Evolutionary conservation across 2,113 vertebrate species (phyloP).

Genomic region (Percina caprodes): DNA sequence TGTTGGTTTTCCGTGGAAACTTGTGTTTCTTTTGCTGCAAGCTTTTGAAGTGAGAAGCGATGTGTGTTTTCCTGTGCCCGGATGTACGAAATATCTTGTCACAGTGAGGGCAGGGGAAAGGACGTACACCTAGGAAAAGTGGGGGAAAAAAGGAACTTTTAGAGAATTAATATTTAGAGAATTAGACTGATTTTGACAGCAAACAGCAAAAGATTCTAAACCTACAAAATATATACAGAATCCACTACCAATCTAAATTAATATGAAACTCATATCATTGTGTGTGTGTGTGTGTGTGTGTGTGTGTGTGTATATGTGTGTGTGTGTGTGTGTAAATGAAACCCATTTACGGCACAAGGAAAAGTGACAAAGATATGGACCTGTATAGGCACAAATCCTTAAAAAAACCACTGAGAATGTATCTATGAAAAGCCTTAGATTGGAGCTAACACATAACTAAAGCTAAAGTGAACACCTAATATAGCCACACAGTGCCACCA

Average conservation of each 20-base stretch:
- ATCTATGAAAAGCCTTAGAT: constrained; percentile 6
- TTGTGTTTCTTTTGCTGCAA: constrained; percentile 92
- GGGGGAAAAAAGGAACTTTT: constrained; percentile 19
- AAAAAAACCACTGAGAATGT: background rate
- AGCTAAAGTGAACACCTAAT: constrained; percentile 4
- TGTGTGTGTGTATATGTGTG: too few relatives aligned
- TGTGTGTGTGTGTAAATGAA: too few relatives aligned
- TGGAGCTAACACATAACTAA: constrained; percentile 12
- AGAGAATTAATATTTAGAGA: constrained; percentile 24
- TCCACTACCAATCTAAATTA: background rate
- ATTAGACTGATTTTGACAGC: background rate
- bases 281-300: too few relatives aligned
- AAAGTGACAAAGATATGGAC: constrained; percentile 17
- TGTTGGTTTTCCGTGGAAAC: constrained; percentile 91
- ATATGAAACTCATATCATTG: constrained; percentile 37
- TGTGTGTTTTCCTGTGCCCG: constrained; percentile 96
- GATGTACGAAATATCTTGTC: constrained; percentile 98
- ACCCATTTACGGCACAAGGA: constrained; percentile 10
- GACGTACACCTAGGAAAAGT: constrained; percentile 88
- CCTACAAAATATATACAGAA: background rate
- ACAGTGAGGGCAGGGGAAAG: constrained; percentile 98
- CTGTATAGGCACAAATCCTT: background rate
- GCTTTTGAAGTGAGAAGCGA: constrained; percentile 97
- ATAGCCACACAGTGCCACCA: constrained; percentile 13
- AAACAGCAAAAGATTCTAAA: background rate